Evolutionary conservation across 2,888 invertebrate genomes (phyloP).

Genomic region (Luperina nickerlii): DNA sequence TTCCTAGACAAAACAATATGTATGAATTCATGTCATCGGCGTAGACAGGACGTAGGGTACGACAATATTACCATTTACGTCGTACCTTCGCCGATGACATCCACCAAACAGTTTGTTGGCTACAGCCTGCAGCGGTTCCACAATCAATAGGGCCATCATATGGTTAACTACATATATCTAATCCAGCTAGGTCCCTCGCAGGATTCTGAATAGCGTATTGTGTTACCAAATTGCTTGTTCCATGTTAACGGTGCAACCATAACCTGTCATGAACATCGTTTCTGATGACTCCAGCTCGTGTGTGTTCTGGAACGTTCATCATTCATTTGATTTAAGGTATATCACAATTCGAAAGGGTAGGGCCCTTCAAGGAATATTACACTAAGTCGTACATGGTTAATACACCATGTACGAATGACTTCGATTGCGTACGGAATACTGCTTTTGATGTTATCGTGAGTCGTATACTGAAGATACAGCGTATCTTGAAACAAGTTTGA

Average conservation of each 20-base stretch:
- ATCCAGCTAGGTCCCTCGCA: not conserved
- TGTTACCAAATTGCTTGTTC: not conserved
- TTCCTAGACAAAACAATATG: too few relatives aligned
- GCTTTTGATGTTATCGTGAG: not conserved
- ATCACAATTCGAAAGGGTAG: not conserved
- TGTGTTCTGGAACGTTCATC: not conserved
- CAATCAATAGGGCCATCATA: not conserved
- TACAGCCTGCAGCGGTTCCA: not conserved
- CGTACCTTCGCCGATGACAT: not conserved
- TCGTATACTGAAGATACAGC: not conserved
- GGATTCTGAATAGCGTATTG: not conserved
- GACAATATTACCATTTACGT: not conserved
- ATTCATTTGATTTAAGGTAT: not conserved
- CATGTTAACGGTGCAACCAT: conserved; percentile 1
- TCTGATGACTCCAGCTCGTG: not conserved
- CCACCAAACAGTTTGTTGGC: not conserved
- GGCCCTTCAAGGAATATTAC: not conserved
- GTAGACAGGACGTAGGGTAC: too few relatives aligned
- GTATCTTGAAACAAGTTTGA: not conserved
- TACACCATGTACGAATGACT: not conserved
- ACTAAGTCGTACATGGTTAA: not conserved
- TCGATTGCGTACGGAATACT: not conserved
- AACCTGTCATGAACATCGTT: not conserved
- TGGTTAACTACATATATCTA: not conserved
- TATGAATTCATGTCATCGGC: too few relatives aligned